Conservation (phyloP, 2,888 invertebrate genomes). For the Shargacucullia verbasci region DNA sequence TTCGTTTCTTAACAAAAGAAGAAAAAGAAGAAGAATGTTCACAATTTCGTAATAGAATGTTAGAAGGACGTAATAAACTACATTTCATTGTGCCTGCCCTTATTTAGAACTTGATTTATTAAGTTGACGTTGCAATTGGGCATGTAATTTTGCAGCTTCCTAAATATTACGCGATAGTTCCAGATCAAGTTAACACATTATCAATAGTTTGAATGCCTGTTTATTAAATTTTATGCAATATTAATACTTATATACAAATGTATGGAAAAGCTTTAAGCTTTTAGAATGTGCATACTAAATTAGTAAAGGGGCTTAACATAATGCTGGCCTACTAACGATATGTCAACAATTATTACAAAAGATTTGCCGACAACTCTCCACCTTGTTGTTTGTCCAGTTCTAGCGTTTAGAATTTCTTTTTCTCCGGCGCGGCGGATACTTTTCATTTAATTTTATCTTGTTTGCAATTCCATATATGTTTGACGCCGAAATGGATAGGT, state of each 20-base stretch:
- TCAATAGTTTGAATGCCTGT: conserved; percentile 17
- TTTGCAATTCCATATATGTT: too few relatives aligned
- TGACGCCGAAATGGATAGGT: too few relatives aligned
- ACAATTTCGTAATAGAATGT: conserved; percentile 28
- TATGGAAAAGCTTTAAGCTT: conserved; percentile 10
- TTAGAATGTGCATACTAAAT: conserved; percentile 8
- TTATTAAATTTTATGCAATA: conserved; percentile 6
- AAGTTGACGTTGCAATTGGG: conserved; percentile 15
- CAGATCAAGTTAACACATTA: conserved; percentile 5
- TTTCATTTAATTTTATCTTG: too few relatives aligned
- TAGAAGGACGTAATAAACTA: conserved; percentile 28
- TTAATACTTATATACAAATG: conserved; percentile 2
- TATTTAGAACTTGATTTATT: conserved; percentile 26
- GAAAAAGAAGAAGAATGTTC: too few relatives aligned
- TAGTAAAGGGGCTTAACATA: neutral
- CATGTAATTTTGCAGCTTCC: conserved; percentile 24
- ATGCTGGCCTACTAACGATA: conserved; percentile 19
- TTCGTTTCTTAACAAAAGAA: too few relatives aligned
- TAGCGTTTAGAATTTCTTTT: too few relatives aligned
- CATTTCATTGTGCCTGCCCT: conserved; percentile 24
- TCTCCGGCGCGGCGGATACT: too few relatives aligned
- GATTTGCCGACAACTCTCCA: conserved; percentile 3
- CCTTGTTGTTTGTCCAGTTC: conserved; percentile 1
- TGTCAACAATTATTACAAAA: conserved; percentile 14
- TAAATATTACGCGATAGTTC: conserved; percentile 12